Conservation (phyloP, 2,797 vertebrate genomes). For the Rhabdophis nuchalis region DNA sequence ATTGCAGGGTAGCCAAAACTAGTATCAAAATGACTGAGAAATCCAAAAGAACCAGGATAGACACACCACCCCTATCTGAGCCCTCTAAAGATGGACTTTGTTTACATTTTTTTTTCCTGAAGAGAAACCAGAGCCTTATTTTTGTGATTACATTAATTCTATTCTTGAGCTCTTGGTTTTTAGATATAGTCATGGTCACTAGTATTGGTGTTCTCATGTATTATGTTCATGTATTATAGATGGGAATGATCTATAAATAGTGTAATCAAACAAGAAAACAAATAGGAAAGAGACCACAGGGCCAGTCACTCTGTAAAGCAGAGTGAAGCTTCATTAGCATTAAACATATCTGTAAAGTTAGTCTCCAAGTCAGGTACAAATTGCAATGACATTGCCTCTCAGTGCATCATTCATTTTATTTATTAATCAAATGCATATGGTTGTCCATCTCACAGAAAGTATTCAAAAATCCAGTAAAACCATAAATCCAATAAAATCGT, state of each 20-base stretch:
- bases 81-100: not conserved
- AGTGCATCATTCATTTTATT: not conserved
- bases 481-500: not conserved
- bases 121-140: not conserved
- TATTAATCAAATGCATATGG: not conserved
- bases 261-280: not conserved
- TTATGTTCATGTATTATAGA: not conserved
- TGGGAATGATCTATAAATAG: not conserved
- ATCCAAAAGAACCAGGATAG: not conserved
- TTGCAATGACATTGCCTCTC: not conserved
- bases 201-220: not conserved
- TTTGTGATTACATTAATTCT: not conserved
- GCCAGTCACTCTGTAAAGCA: not conserved
- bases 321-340: not conserved
- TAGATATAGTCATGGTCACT: not conserved
- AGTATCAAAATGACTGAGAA: not conserved
- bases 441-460: not conserved
- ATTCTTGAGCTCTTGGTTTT: not conserved
- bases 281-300: not conserved
- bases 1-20: not conserved
- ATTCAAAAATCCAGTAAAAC: not conserved
- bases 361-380: not conserved
- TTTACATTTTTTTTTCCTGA: not conserved
- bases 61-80: not conserved
- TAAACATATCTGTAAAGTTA: not conserved